These are phyloP conservation scores for Campopleginae sp. DNA, from an alignment of 2,888 invertebrate species.

Conservation along the genomic window DNA sequence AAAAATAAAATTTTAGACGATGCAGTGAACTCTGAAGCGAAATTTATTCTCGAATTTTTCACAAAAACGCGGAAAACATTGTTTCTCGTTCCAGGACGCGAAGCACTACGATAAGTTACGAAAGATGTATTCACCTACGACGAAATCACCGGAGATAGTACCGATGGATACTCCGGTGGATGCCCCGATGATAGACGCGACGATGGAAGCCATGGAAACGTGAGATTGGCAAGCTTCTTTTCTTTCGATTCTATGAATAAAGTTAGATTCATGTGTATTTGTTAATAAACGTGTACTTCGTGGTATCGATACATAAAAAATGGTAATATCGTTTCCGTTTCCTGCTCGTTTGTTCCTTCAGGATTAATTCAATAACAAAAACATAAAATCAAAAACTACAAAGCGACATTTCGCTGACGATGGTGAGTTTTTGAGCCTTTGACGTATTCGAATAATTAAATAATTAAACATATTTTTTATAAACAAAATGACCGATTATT, in stretches of 20 bases:
- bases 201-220: conserved; percentile 81
- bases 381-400: not conserved
- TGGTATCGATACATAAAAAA: conserved; percentile 56
- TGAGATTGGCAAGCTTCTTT: conserved; percentile 68
- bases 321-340: conserved; percentile 32
- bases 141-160: conserved; percentile 85
- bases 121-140: conserved; percentile 87
- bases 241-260: conserved; percentile 50
- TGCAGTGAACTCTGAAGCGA: not conserved
- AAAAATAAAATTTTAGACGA: not conserved
- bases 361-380: not conserved
- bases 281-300: conserved; percentile 64
- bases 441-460: not conserved
- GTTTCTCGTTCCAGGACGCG: conserved; percentile 86
- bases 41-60: not conserved
- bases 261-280: conserved; percentile 59
- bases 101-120: conserved; percentile 91
- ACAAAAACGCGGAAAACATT: not conserved
- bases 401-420: not conserved
- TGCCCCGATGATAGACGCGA: conserved; percentile 72
- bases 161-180: conserved; percentile 85
- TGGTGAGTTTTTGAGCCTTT: not conserved
- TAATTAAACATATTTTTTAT: not conserved
- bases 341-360: not conserved
- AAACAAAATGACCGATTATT: not conserved